Evolutionary conservation across 2,888 invertebrate species (phyloP).

Genomic region (Scaptomyza parva): DNA sequence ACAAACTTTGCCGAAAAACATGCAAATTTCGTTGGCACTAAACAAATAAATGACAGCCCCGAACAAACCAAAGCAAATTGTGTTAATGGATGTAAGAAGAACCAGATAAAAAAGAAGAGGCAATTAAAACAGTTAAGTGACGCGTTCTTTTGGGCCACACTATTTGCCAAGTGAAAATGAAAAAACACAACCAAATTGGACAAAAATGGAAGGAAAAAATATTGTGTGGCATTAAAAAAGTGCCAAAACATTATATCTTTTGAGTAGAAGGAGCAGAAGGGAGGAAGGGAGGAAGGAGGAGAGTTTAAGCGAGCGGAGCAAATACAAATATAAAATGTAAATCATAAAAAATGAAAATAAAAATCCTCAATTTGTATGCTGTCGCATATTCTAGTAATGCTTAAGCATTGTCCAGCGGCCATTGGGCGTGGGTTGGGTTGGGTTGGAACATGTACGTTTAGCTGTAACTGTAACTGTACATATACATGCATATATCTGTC

Average conservation of each 20-base stretch:
- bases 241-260: constrained; percentile 65
- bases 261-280: constrained; percentile 1
- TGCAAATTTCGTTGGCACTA: constrained; percentile 50
- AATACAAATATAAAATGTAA: constrained; percentile 59
- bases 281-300: background rate
- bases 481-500: constrained; percentile 53
- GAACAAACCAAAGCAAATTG: constrained; percentile 64
- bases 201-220: constrained; percentile 32
- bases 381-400: constrained; percentile 74
- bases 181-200: constrained; percentile 18
- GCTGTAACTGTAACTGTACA: constrained; percentile 14
- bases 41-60: constrained; percentile 52
- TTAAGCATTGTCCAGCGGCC: constrained; percentile 65
- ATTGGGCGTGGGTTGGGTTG: background rate
- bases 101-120: constrained; percentile 30
- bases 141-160: constrained; percentile 51
- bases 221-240: constrained; percentile 65
- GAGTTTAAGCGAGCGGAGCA: constrained; percentile 39
- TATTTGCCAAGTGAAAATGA: constrained; percentile 60
- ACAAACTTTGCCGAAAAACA: constrained; percentile 46
- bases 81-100: constrained; percentile 64
- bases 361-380: constrained; percentile 80
- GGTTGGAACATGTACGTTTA: background rate
- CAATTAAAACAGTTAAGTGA: constrained; percentile 77
- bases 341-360: constrained; percentile 70